Conservation (phyloP, 2,797 vertebrate genomes). For the Babyrousa celebensis region DNA sequence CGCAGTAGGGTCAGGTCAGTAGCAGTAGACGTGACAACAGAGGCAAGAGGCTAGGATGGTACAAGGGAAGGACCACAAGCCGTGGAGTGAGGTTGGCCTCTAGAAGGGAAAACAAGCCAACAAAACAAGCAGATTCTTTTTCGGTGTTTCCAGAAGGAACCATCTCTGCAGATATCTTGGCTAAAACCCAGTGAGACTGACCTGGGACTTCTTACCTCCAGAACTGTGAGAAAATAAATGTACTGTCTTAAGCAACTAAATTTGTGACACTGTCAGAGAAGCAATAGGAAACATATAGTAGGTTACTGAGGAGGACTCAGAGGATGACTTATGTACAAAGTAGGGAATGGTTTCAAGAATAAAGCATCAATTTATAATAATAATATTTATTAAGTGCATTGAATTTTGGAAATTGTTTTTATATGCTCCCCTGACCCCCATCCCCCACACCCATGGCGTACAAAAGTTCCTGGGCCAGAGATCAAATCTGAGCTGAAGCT, state of each 20-base stretch:
- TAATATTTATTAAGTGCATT: not conserved
- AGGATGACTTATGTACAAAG: not conserved
- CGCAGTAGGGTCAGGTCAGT: not conserved
- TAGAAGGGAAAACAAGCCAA: not conserved
- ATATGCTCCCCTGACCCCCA: not conserved
- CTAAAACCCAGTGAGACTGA: not conserved
- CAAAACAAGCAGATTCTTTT: not conserved
- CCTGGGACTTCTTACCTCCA: not conserved
- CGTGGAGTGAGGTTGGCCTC: not conserved
- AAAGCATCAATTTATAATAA: not conserved
- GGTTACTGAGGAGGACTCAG: not conserved
- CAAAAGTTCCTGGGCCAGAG: no score
- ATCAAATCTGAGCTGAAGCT: no score
- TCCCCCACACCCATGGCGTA: no score
- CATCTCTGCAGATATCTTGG: not conserved
- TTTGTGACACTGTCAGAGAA: not conserved
- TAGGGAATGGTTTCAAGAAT: not conserved
- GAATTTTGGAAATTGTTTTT: slow-evolving; percentile 15
- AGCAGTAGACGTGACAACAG: not conserved
- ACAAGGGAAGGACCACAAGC: not conserved
- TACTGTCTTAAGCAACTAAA: not conserved
- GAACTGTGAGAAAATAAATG: not conserved
- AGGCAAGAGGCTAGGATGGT: not conserved
- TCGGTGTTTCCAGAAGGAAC: not conserved
- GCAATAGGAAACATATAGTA: not conserved